Evolutionary conservation across 2,797 vertebrate species (phyloP).

Genomic region (Macrochelys suwanniensis): DNA sequence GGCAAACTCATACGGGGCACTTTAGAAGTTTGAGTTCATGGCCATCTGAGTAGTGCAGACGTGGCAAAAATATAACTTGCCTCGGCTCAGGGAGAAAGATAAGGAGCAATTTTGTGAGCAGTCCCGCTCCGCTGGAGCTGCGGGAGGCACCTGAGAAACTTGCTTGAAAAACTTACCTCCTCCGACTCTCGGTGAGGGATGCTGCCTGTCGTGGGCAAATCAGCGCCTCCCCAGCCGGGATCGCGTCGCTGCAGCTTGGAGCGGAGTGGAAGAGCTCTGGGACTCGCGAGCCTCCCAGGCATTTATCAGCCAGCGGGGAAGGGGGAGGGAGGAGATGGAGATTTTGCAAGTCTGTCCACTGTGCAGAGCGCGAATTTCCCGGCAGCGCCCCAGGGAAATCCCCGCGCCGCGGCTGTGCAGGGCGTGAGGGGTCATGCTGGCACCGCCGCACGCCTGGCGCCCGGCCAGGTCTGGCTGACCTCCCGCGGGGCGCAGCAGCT

Average conservation of each 20-base stretch:
- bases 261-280: neutral
- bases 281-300: neutral
- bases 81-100: neutral
- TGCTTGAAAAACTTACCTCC: slow-evolving; percentile 59
- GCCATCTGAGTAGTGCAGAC: neutral
- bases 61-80: neutral
- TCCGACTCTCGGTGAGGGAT: neutral
- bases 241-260: neutral
- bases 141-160: neutral
- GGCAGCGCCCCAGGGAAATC: slow-evolving; percentile 70
- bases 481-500: neutral
- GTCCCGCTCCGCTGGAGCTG: neutral
- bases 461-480: neutral
- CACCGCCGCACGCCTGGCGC: slow-evolving; percentile 31
- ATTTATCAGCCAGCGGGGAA: slow-evolving; percentile 42
- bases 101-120: neutral
- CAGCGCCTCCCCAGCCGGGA: neutral
- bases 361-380: slow-evolving; percentile 59
- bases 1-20: neutral
- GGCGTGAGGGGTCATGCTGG: slow-evolving; percentile 41
- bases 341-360: slow-evolving; percentile 74
- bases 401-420: slow-evolving; percentile 57
- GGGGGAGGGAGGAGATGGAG: slow-evolving; percentile 15
- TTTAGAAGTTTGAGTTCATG: neutral
- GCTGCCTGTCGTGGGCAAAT: accelerated